Evolutionary conservation across 2,113 vertebrate genomes (phyloP), one percentile per base, ranked within the genome.

Genomic region (Octodon degus): DNA sequence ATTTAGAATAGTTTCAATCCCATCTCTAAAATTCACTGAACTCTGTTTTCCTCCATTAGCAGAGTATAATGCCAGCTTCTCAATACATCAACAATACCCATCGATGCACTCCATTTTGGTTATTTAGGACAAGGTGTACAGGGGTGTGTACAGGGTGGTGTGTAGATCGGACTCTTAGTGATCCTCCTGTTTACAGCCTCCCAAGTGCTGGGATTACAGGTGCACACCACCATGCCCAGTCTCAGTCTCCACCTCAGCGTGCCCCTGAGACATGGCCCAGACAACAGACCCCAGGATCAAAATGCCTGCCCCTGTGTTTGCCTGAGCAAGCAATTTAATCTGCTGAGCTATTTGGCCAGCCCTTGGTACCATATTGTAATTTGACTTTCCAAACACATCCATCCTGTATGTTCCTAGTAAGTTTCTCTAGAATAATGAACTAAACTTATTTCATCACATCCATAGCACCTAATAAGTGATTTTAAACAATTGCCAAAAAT

Each of bases 181-280:
- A 50, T 50, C 50, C 50, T 50, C 10, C 50, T 50, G 11, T 50
- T 50, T 50, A 50, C 50, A 50, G 50, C 50, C 50, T 50, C 50
- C 11, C 50, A 9, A 50, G 50, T 50, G 50, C 50, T 50, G 50
- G 9, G 50, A 50, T 50, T 50, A 11, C 50, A 50, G 50, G 50
- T 6, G 9, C 50, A 50, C 11, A 12, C 50, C 50, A 50, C 50
- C 50, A 50, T 9, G 2, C 50, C 50, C 50, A 50, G 50, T 50
- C 50, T 50, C 50, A 50, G 43, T 50, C 50, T 50, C 50, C 50
- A 50, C 11, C 7, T 50, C 6, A 50, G 50, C 7, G 50, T 50
- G 50, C 1, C 50, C 50, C 8, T 9, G 50, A 12, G 10, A 12
- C 50, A 50, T 0, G 10, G 50, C 50, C 11, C 9, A 9, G 0